Base-by-base conservation (phyloP, 2,888 invertebrate species). In the Clanis bilineata region DNA sequence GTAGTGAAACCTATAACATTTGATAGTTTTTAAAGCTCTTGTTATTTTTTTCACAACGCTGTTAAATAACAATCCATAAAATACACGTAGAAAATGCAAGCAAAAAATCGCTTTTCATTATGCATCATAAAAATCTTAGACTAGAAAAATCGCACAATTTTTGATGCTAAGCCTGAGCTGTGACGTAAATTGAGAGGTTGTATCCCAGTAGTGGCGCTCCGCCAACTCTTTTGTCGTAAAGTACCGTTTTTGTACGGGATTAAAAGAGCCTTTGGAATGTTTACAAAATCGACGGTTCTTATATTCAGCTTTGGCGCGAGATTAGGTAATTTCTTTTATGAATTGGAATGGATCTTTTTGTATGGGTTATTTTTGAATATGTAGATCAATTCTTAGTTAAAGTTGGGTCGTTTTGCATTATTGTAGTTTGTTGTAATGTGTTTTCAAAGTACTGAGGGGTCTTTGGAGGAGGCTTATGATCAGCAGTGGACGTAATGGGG, bases 81-180 rank as follows among this genome's bases (percentile, higher is more conserved):
- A 10, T 36, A 36, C 9, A 1, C 36, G 1, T n/a, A 36, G 41
- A 18, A 41, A 41, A 7, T 7, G 2, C 18, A 15, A 5, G 41
- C 7, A 18, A 41, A 41, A 41, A 41, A 7, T 1, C 0, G 9
- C 6, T 41, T 18, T 41, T 2, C 7, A 41, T 18, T 41, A 2
- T 41, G 41, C 41, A 41, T 18, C 36, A 25, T 4, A 51, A 51
- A 47, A 28, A 32, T 10, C 18, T 51, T 7, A 9, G 3, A 10
- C 3, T 18, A 32, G 32, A 28, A 51, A 32, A 4, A 7, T 15
- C 15, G 18, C 18, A 32, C 51, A 32, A 18, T 51, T 51, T 51
- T 9, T 51, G 51, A 51, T 63, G 60, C 58, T 66, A 25, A 58
- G 28, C 64, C 51, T 62, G 70, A 65, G 61, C 28, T 32, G 32